Evolutionary conservation across 2,888 invertebrate genomes (phyloP).

Genomic region (Trissoscelio sp.): DNA sequence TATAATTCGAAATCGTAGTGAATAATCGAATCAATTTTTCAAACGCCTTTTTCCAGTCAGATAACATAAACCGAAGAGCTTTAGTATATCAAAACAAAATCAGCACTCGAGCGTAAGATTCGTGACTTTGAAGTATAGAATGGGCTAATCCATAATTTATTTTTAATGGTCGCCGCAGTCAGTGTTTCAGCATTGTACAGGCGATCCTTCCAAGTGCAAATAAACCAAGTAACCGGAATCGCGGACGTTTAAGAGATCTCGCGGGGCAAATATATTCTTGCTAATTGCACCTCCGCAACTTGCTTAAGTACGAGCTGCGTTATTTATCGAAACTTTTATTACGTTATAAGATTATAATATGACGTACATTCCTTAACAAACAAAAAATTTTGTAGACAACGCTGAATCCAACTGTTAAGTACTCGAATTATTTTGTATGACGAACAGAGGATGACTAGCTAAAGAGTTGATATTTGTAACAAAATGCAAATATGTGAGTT

Average conservation of each 20-base stretch:
- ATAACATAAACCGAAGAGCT: background rate
- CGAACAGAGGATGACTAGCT: background rate
- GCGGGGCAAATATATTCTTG: constrained; percentile 56
- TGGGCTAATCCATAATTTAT: constrained; percentile 36
- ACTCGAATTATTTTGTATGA: constrained; percentile 21
- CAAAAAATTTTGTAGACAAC: constrained; percentile 34
- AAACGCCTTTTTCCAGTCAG: background rate
- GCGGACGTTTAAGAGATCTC: constrained; percentile 63
- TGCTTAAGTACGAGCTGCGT: constrained; percentile 37
- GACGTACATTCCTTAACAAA: constrained; percentile 25
- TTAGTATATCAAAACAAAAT: constrained; percentile 21
- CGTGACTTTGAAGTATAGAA: constrained; percentile 12
- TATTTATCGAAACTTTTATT: constrained; percentile 55
- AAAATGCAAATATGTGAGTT: constrained; percentile 39
- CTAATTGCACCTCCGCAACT: constrained; percentile 57
- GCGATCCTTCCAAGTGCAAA: constrained; percentile 38
- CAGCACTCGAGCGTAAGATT: background rate
- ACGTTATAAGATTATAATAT: constrained; percentile 41
- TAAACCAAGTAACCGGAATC: constrained; percentile 51
- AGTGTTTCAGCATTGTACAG: constrained; percentile 40
- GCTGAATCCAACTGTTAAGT: constrained; percentile 40
- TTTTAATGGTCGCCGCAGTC: constrained; percentile 40
- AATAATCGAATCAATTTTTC: background rate
- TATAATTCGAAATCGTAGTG: background rate
- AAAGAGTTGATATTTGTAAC: constrained; percentile 26